Evolutionary conservation across 2,797 vertebrate genomes (phyloP), one percentile per base, ranked within the genome.

Genomic region (Acestrorhynchus altus): DNA sequence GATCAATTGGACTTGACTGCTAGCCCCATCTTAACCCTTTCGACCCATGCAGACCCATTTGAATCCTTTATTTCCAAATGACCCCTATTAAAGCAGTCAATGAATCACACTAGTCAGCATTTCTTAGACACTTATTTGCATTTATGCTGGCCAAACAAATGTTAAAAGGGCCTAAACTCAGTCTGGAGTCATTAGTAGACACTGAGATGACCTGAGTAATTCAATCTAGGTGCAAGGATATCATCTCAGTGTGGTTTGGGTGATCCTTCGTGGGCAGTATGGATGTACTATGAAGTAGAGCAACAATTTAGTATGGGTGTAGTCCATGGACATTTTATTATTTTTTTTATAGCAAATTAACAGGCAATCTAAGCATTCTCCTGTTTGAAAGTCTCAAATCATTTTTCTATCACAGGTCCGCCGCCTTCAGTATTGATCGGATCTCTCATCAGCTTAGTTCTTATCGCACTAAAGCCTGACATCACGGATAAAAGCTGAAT

Each of bases 41-140:
- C 60, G 54, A 85, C 72, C 71, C 74, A 74, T 51, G 72, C 39
- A 77, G 54, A 57, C 31, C 39, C 75, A 70, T 80, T 77, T 78
- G 42, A 76, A 70, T 84, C 82, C 35, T 59, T 4, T 4, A 16
- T 83, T 77, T 88, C 59, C 57, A 35, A 35, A 78, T 61, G 72
- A 78, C 63, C 74, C 61, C 84, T 74, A 84, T 92, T 91, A 91
- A 78, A 88, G 74, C 85, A 88, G 84, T 75, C 84, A 56, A 89
- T 91, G 76, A 0, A 81, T 93, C 89, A 88, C 65, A 46, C 54
- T 56, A 82, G 80, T 67, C 56, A 79, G 84, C 86, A 80, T 65
- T 67, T 81, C 70, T 69, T 16, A 65, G 91, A 90, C 90, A 86
- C 79, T 90, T 88, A 91, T 90, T 87, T 83, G 86, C 84, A 91